Base-by-base conservation (phyloP, 2,888 invertebrate genomes). In the Ernsta delagoae region DNA sequence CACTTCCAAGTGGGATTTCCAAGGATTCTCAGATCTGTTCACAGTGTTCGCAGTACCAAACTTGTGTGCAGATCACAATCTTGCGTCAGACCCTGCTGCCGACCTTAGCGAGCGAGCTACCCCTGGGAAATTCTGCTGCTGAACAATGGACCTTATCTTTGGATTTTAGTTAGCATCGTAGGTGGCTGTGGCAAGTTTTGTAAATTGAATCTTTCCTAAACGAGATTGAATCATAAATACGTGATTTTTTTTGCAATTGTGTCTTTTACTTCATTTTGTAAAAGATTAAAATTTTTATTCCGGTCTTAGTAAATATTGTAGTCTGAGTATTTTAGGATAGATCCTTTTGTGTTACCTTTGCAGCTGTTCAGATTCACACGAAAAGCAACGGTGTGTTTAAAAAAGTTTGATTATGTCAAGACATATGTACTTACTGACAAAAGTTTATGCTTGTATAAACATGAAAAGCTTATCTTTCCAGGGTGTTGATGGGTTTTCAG, bases 1-100 rank as follows among this genome's bases (percentile, higher is more conserved):
- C 90, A 89, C 88, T 90, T 88, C 66, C 72, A 88, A 87, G 90
- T 91, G 90, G 90, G 73, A 81, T 89, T 90, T 72, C 74, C 70
- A 75, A 77, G 78, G 79, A 72, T 83, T 83, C 80, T 81, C 79
- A 81, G 82, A 79, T 77, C 76, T 79, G 81, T 83, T 81, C 78
- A 80, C 83, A 84, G 82, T 80, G 80, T 81, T 81, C 80, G 83
- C 80, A 80, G 85, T 83, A 80, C 78, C 83, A 82, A 88, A 88
- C 81, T 82, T 86, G 82, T 83, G 85, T 85, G 86, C 85, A 84
- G 84, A 85, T 87, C 83, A 84, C 85, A 88, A 85, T 85, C 82
- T 81, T 69, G 74, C 79, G 85, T 85, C 88, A 86, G 87, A 87
- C 90, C 84, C 89, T 87, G 89, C 84, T 80, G 63, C 65, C 65